Percentiles rank a stretch among this genome's conserved stretches.
Evolutionary conservation across 2,113 vertebrate genomes (phyloP).

Genomic region (Mormyrus lacerda): DNA sequence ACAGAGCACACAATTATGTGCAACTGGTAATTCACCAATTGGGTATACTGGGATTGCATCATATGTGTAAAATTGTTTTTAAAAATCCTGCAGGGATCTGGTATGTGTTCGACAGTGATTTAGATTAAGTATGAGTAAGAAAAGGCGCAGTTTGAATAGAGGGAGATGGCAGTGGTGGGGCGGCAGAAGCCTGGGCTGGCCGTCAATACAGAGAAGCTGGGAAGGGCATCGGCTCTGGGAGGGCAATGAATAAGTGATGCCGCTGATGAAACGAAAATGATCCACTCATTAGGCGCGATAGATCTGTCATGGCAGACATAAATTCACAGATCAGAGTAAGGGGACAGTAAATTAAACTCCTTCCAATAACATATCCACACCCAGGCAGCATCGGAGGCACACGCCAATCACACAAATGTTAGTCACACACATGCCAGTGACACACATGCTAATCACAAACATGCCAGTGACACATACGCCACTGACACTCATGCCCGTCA

Average conservation of each 20-base stretch:
- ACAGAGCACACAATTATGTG: background rate
- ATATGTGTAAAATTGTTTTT: background rate
- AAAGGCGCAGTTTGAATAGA: background rate
- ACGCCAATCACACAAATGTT: background rate
- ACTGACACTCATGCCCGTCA: background rate
- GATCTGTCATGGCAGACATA: conserved; percentile 44
- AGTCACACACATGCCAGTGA: too few species aligned
- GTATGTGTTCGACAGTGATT: conserved; percentile 35
- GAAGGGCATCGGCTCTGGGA: conserved; percentile 32
- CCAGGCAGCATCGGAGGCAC: background rate
- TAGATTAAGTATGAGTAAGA: background rate
- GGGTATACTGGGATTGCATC: background rate
- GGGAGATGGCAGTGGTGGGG: background rate
- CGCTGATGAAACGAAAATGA: conserved; percentile 39
- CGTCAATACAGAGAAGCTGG: conserved; percentile 19
- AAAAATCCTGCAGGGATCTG: background rate
- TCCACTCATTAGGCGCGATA: conserved; percentile 41
- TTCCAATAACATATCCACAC: conserved; percentile 5
- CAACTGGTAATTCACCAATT: background rate
- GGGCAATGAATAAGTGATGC: conserved; percentile 38
- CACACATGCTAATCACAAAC: too few species aligned
- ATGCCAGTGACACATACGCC: too few species aligned
- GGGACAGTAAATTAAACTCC: conserved; percentile 33
- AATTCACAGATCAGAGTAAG: conserved; percentile 30
- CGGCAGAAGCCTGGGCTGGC: background rate